Evolutionary conservation across 2,797 vertebrate species (phyloP), one percentile per base, ranked within the genome.

Genomic region (Gymnothorax reevesii): DNA sequence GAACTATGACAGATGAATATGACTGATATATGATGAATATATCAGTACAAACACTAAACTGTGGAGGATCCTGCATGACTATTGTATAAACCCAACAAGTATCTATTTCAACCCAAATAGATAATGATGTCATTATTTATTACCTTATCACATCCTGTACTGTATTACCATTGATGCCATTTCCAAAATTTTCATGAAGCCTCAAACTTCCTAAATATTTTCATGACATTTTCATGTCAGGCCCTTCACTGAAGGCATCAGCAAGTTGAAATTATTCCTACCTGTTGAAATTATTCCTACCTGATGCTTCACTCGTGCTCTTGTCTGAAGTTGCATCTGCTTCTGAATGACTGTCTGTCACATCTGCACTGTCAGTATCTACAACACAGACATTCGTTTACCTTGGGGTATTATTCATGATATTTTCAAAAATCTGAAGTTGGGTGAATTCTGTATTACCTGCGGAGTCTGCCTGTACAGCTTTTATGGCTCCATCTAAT

Each of bases 351-450:
- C 22, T 13, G 13, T 86, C 86, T 57, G 64, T 57, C 20, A 57
- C 69, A 69, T 87, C 54, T n/a, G n/a, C 82, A 15, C 64, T 57
- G 20, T 87, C 66, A 20, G 79, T 10, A 83, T 49, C 80, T 59
- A 75, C 55, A 75, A 75, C 80, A 75, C 82, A 71, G n/a, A n/a
- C 64, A 10, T 75, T 20, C 12, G 13, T 7, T 77, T 42, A 77
- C 73, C 73, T 77, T 52, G 27, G 27, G 10, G 13, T 6, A 49
- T 77, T 49, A 77, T 20, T 17, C 13, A 33, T 13, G 9, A 27
- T 73, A 10, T 73, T 77, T 49, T 33, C 7, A 7, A 20, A 49
- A 77, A 52, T 33, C 15, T 6, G 12, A 49, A 77, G 42, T 42
- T 77, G 73, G 33, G 33, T 4, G 42, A 52, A 42, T 52, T 52